These are phyloP conservation scores for Xenotilapia caudafasciata DNA, from an alignment of 2,113 vertebrate species.

Conservation along the genomic window DNA sequence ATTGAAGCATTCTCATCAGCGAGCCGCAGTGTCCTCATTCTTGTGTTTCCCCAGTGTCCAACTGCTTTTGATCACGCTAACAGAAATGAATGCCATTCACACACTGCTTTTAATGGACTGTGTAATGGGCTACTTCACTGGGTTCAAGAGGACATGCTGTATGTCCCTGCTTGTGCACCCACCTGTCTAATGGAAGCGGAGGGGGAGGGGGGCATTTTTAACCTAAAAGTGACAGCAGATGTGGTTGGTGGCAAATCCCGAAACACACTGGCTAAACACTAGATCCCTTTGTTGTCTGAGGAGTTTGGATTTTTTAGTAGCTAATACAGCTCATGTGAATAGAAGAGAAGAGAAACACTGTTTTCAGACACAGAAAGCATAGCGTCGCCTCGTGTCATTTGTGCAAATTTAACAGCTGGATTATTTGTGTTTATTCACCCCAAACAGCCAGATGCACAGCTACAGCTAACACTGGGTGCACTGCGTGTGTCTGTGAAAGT, in stretches of 20 bases:
- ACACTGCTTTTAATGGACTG: conserved; percentile 42
- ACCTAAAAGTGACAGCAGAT: background rate
- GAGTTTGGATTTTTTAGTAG: background rate
- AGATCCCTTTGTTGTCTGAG: background rate
- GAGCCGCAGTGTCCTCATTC: conserved; percentile 58
- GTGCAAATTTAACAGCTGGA: background rate
- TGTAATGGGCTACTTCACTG: conserved; percentile 19
- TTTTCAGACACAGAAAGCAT: background rate
- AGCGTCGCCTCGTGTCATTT: background rate
- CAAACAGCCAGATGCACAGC: background rate
- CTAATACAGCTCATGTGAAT: background rate
- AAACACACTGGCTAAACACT: background rate
- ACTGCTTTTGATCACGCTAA: conserved; percentile 50
- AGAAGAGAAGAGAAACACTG: background rate
- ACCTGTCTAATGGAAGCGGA: background rate
- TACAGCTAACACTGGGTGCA: background rate
- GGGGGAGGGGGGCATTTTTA: background rate
- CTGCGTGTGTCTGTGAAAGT: background rate
- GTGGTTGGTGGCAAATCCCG: background rate
- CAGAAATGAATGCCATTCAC: conserved; percentile 59
- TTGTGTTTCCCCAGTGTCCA: conserved; percentile 41
- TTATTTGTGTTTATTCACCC: background rate
- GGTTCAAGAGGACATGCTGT: conserved; percentile 19
- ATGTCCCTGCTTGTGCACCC: background rate
- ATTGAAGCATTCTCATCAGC: conserved; percentile 53